phyloP scores from a whole-genome alignment of 1,140 invertebrate species.

The Venturia canescens region DNA sequence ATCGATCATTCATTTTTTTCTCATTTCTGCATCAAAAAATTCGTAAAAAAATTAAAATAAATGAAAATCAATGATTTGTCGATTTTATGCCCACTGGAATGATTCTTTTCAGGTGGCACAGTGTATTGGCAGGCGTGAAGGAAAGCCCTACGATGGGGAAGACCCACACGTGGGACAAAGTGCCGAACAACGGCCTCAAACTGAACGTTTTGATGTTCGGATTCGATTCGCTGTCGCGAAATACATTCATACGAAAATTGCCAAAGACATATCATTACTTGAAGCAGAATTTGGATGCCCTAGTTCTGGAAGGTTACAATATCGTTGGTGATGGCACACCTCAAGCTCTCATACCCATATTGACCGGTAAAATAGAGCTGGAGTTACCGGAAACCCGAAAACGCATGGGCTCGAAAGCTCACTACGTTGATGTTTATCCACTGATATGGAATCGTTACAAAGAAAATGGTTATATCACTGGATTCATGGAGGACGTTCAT shows the following conservation, averaged over 20 bases:
- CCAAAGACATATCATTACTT: conserved; percentile 89
- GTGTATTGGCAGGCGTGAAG: conserved; percentile 79
- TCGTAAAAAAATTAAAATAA: too few species aligned
- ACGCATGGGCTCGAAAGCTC: conserved; percentile 81
- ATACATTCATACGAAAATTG: conserved; percentile 91
- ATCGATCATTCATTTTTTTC: not conserved
- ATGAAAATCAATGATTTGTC: too few species aligned
- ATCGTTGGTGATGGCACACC: conserved; percentile 97
- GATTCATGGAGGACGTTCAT: conserved; percentile 92
- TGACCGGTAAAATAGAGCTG: conserved; percentile 92
- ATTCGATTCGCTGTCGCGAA: conserved; percentile 93
- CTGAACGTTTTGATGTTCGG: conserved; percentile 93
- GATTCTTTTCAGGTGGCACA: conserved; percentile 78
- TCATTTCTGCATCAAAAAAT: too few species aligned
- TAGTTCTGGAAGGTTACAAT: conserved; percentile 90
- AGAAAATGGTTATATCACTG: conserved; percentile 84
- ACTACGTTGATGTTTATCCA: conserved; percentile 87
- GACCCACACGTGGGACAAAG: conserved; percentile 75
- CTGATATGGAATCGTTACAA: conserved; percentile 89
- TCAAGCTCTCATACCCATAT: conserved; percentile 92
- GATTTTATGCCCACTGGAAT: not conserved
- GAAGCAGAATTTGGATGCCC: conserved; percentile 81
- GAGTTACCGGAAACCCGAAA: conserved; percentile 92
- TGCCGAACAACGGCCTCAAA: conserved; percentile 76
- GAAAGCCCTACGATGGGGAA: conserved; percentile 74